Evolutionary conservation across 2,113 vertebrate genomes (phyloP).

Genomic region (Cochlearius cochlearius): DNA sequence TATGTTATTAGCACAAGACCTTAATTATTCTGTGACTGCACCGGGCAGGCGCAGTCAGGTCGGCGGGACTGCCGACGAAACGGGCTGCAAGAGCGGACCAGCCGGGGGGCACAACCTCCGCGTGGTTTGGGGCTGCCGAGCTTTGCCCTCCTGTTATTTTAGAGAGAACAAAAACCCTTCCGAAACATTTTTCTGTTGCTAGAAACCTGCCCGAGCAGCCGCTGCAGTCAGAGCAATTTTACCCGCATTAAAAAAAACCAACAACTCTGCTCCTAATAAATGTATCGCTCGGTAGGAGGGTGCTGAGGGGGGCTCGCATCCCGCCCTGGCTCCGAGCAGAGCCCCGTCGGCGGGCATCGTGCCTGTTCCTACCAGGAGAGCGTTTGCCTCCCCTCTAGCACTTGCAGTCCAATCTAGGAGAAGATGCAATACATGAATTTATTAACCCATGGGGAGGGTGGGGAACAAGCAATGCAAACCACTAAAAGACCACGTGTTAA

Average conservation of each 20-base stretch:
- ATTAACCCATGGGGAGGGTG: neutral
- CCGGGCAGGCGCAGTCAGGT: neutral
- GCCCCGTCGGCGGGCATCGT: neutral
- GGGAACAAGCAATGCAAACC: neutral
- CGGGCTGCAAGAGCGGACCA: accelerated
- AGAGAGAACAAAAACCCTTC: neutral
- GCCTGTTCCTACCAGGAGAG: neutral
- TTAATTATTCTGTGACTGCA: neutral
- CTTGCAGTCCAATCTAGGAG: neutral
- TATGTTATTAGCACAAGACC: neutral
- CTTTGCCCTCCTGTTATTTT: neutral
- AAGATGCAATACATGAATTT: neutral
- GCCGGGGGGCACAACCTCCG: neutral
- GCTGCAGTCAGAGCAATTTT: neutral
- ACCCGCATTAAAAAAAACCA: neutral
- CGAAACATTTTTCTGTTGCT: neutral
- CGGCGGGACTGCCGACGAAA: neutral
- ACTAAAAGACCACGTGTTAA: neutral
- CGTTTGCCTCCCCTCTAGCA: neutral
- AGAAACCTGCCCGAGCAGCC: neutral
- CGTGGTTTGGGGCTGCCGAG: neutral
- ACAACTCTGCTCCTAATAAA: neutral
- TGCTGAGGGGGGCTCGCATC: neutral
- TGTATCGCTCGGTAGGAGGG: neutral
- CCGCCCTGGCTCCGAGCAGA: neutral